Conservation (phyloP, 2,888 invertebrate genomes). For the Xylocampa areola region DNA sequence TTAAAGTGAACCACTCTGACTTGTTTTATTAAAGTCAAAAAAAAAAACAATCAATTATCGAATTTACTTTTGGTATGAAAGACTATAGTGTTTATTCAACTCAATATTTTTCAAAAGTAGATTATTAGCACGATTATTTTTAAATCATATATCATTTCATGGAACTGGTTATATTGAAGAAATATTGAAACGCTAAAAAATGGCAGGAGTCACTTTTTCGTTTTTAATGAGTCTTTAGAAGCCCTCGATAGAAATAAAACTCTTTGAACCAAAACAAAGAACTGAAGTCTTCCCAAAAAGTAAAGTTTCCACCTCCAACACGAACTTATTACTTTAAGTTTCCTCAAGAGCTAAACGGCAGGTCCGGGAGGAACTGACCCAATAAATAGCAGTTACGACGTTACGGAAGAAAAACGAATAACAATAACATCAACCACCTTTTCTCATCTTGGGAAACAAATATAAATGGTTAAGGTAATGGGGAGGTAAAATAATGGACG, state of each 20-base stretch:
- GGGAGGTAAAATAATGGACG: conserved; percentile 17
- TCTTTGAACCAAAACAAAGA: conserved; percentile 1
- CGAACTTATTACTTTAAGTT: conserved; percentile 49
- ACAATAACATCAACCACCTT: conserved; percentile 40
- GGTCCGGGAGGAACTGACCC: conserved; percentile 20
- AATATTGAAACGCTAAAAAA: too few relatives aligned
- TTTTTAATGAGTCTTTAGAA: too few relatives aligned
- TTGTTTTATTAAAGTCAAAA: too few relatives aligned
- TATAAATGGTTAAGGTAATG: conserved; percentile 38
- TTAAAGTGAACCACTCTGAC: too few relatives aligned
- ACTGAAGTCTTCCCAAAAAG: background rate
- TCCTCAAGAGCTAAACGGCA: conserved; percentile 23
- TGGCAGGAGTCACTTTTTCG: too few relatives aligned
- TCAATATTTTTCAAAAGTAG: too few relatives aligned
- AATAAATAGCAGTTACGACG: conserved; percentile 49
- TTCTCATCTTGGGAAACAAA: conserved; percentile 31
- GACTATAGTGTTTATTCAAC: too few relatives aligned
- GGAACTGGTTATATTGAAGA: too few relatives aligned
- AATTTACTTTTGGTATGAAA: too few relatives aligned
- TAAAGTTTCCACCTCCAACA: conserved; percentile 15
- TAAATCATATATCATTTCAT: too few relatives aligned
- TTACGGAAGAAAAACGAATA: conserved; percentile 44
- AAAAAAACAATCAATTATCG: too few relatives aligned
- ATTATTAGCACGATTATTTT: too few relatives aligned
- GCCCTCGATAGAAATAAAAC: background rate